These are phyloP conservation scores for Trachurus trachurus DNA, from an alignment of 2,797 vertebrate genomes.

Conservation along the genomic window DNA sequence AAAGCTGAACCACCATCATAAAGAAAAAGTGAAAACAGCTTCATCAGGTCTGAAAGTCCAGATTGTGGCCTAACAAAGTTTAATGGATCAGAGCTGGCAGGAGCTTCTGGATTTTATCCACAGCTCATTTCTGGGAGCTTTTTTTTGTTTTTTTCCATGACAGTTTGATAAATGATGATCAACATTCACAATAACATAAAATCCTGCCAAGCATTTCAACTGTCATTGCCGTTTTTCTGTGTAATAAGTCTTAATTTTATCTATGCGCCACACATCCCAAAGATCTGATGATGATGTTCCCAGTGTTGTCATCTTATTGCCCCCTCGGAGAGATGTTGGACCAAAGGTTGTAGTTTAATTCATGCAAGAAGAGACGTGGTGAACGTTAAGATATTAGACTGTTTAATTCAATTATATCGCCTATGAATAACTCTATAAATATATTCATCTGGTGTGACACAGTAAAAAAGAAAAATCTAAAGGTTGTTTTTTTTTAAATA, in stretches of 20 bases:
- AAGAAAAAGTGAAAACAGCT: background rate
- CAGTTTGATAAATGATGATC: conserved; percentile 33
- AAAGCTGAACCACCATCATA: background rate
- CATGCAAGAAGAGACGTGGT: background rate
- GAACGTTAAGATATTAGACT: background rate
- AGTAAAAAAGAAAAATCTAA: conserved; percentile 21
- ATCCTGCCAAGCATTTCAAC: background rate
- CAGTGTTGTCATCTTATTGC: background rate
- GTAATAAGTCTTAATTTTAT: background rate
- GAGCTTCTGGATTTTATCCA: conserved; percentile 25
- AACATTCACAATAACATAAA: background rate
- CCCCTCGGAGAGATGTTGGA: background rate
- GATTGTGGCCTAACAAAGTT: conserved; percentile 5
- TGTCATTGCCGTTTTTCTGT: background rate
- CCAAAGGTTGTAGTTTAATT: background rate
- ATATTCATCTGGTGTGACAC: conserved; percentile 6
- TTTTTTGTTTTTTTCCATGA: background rate
- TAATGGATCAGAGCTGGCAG: conserved; percentile 15
- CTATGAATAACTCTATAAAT: background rate
- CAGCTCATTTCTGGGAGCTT: background rate
- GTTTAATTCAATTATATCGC: conserved; percentile 34
- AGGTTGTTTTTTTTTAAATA: conserved; percentile 46
- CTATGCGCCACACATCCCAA: background rate
- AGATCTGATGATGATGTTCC: background rate
- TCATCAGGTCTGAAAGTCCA: background rate